These are phyloP conservation scores for Neomonachus schauinslandi DNA, from an alignment of 2,113 vertebrate species.

Conservation along the genomic window DNA sequence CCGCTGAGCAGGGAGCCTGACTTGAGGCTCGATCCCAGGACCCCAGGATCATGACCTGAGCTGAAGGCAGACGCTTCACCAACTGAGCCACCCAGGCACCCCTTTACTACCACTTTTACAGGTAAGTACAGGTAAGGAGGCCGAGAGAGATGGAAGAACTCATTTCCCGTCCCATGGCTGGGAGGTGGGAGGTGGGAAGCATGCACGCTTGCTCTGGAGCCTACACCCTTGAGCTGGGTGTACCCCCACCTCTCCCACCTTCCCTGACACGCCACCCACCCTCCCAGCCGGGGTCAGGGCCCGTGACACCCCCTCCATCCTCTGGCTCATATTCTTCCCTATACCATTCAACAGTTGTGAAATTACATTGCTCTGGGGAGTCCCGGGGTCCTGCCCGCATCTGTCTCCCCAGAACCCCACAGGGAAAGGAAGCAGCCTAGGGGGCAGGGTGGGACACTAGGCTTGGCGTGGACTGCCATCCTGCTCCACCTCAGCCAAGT, in stretches of 20 bases:
- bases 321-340: too few species aligned
- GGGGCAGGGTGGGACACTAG: neutral
- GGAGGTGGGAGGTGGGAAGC: neutral
- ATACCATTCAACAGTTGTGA: neutral
- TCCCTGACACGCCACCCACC: neutral
- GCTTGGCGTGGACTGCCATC: neutral
- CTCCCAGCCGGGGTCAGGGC: neutral
- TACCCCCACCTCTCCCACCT: neutral
- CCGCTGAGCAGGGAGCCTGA: too few species aligned
- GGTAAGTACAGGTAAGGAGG: neutral
- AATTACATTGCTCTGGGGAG: too few species aligned
- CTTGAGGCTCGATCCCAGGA: neutral
- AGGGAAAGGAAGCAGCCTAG: neutral
- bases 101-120: neutral
- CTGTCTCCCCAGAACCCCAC: neutral
- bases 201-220: too few species aligned
- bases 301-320: rapidly evolving
- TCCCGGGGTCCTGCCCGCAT: neutral
- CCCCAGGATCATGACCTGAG: neutral
- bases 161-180: neutral
- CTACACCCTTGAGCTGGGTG: too few species aligned
- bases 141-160: neutral
- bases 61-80: neutral
- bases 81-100: neutral
- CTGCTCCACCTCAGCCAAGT: neutral